Evolutionary conservation across 1,140 invertebrate genomes (phyloP), one percentile per base, ranked within the genome.

Genomic region (Tyrophagus putrescentiae): DNA sequence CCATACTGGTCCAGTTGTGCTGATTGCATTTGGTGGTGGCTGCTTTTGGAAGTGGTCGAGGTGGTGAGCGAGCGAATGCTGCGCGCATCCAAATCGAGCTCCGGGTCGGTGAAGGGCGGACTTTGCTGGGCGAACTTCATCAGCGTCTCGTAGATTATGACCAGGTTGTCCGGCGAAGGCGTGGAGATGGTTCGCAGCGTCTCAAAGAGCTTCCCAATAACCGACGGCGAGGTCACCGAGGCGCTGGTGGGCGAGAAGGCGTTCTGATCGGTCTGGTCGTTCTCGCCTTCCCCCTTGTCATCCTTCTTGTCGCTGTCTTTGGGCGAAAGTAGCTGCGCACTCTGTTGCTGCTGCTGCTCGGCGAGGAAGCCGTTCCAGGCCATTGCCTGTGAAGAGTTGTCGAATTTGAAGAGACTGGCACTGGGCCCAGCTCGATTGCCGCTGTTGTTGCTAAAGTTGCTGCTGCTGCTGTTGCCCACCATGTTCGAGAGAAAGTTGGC

Each of bases 311-410:
- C 62, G 44, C 61, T 65, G n/a, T 16, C n/a, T 54, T 54, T 27
- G 2, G 52, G 27, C 25, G 11, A 11, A 33, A 13, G 52, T 54
- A 21, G 52, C 27, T 33, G 52, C 28, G 32, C 31, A n/a, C 39
- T 31, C 7, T 48, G 45, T 25, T 63, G 28, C 57, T 45, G 41
- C 34, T 65, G 65, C 60, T 76, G 76, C 64, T 78, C 81, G 68
- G 82, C 81, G 5, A 82, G 72, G 66, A 80, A 79, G 66, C 72
- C 80, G 65, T 80, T 82, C 57, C 79, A 77, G 64, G 76, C 81
- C 56, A 82, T 76, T 23, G 83, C 81, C 72, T 85, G 81, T 21
- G 82, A 80, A 3, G 85, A 85, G 57, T 80, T 80, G 68, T 87
- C 84, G 74, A 87, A 87, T 70, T 83, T 81, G 68, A 87, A 88